Evolutionary conservation across 2,113 vertebrate species (phyloP), one percentile per base, ranked within the genome.

Genomic region (Heterotis niloticus): DNA sequence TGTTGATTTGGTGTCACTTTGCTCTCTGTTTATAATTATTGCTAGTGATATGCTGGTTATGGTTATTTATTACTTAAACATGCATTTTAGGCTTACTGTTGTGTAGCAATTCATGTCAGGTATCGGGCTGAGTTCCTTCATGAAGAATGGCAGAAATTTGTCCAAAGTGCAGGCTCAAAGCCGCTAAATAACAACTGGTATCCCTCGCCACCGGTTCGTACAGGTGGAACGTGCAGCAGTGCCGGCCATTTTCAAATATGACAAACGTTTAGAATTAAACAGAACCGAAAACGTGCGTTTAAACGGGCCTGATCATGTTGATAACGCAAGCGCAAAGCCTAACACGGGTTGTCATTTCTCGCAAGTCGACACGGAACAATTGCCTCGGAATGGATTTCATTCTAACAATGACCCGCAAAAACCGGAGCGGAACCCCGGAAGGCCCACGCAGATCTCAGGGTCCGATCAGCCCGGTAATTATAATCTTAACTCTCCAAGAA

Each of bases 401-500:
- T 74, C 71, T 54, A 74, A 57, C 57, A 74, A 74, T 74, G 71
- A 74, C 71, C 71, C 23, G 54, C 24, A 74, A 28, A 71, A 57
- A 26, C 52, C 13, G 20, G 71, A 74, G 57, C 54, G 16, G 54
- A 74, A 74, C 71, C 54, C 14, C n/a, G n/a, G 1, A 54, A 23
- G 52, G 51, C 71, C 71, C 71, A 74, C 71, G 28, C 71, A 18
- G 54, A 57, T 74, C 71, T 57, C 54, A 59, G 54, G 54, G 57
- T 59, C 52, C 71, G 56, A 74, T 74, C 57, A 74, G 71, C 24
- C 54, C 54, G 57, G 71, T 74, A 74, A 74, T 74, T 74, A 74
- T 74, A 74, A 74, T 74, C 57, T 74, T 57, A 74, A 74, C 71
- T 74, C 71, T 74, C 71, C 71, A 74, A 57, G 54, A 74, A 57